Percentiles rank a stretch among this genome's conserved stretches.
Conservation (phyloP, 2,797 vertebrate species). For the Onychomys arenicola region DNA sequence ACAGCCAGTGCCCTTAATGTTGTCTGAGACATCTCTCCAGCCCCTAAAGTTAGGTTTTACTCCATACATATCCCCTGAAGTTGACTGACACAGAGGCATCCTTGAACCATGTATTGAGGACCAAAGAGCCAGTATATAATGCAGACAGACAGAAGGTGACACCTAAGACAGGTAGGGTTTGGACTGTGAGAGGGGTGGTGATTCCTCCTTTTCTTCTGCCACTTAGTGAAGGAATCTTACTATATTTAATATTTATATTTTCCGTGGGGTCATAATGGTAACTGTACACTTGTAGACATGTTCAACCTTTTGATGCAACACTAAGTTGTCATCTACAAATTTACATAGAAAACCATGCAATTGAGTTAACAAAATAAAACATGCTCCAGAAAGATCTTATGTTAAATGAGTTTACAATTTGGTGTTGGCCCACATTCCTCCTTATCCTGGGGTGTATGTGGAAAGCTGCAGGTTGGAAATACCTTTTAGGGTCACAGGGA, state of each 20-base stretch:
- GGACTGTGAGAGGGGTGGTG: neutral
- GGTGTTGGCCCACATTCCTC: neutral
- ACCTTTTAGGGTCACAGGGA: neutral
- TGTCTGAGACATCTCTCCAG: neutral
- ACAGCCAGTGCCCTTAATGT: neutral
- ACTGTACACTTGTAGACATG: neutral
- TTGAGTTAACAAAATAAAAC: neutral
- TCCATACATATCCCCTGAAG: neutral
- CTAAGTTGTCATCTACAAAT: neutral
- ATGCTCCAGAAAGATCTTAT: neutral
- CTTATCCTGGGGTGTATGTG: neutral
- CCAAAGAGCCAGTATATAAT: neutral
- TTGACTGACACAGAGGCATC: neutral
- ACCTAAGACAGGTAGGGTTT: neutral
- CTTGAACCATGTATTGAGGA: conserved; percentile 24
- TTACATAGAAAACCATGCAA: neutral
- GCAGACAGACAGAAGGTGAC: neutral
- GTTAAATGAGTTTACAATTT: neutral
- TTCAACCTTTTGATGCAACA: neutral
- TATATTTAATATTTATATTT: conserved; percentile 11
- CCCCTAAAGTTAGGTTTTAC: neutral
- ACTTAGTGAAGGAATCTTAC: neutral
- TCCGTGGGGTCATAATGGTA: neutral
- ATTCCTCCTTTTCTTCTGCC: too few relatives aligned
- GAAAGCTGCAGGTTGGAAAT: neutral